Percentiles rank a stretch among this genome's conserved stretches.
These are phyloP conservation scores for Peucedramus taeniatus DNA, from an alignment of 2,113 vertebrate species.

Conservation along the genomic window DNA sequence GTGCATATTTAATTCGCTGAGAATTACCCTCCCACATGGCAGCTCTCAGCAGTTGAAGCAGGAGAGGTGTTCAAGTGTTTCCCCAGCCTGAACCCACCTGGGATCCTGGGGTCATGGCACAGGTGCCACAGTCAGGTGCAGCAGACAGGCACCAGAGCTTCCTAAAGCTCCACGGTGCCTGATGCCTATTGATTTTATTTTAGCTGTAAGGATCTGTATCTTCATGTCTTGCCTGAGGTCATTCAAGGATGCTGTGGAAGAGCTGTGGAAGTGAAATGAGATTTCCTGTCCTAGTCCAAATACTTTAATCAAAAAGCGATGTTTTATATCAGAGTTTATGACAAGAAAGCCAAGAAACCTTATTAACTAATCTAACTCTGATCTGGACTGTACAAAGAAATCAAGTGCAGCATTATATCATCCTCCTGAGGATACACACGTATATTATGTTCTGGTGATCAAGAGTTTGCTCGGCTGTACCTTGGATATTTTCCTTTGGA, in stretches of 20 bases:
- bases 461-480: not conserved
- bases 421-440: not conserved
- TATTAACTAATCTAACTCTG: conserved; percentile 39
- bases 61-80: too few species aligned
- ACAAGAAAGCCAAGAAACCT: conserved; percentile 51
- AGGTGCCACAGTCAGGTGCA: not conserved
- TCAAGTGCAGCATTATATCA: not conserved
- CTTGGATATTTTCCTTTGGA: conserved; percentile 15
- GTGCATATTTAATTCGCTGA: not conserved
- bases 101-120: accelerated
- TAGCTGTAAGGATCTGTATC: not conserved
- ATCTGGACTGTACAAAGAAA: conserved; percentile 4
- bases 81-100: not conserved
- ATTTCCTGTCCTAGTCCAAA: conserved; percentile 38
- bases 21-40: not conserved
- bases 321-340: conserved; percentile 47
- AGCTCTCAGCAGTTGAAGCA: not conserved
- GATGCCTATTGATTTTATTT: not conserved
- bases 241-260: conserved; percentile 13
- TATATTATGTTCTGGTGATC: not conserved
- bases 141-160: not conserved
- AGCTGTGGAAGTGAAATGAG: conserved; percentile 44
- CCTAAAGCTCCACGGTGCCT: not conserved
- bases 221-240: conserved; percentile 10
- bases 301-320: conserved; percentile 46